phyloP scores from a whole-genome alignment of 2,888 invertebrate genomes.

The Plutella xylostella region DNA sequence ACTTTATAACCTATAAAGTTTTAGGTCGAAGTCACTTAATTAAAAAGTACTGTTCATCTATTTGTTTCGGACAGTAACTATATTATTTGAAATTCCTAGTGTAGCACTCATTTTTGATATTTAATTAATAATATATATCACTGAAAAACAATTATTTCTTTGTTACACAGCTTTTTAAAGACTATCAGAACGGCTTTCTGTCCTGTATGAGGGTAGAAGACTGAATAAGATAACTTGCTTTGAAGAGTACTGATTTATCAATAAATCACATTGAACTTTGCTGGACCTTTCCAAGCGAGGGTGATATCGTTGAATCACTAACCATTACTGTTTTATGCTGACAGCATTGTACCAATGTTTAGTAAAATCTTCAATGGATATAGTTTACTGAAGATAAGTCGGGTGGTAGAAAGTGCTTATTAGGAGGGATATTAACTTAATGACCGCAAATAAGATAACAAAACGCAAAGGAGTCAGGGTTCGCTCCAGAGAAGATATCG shows the following conservation, averaged over 20 bases:
- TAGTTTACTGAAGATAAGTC: neutral
- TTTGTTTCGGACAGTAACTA: no score
- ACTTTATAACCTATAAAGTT: neutral
- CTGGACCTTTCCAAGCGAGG: neutral
- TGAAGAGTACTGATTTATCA: conserved; percentile 24
- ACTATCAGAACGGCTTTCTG: conserved; percentile 1
- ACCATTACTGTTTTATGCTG: neutral
- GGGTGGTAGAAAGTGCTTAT: neutral
- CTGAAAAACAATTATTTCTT: neutral
- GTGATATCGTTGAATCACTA: neutral
- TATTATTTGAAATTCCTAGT: no score
- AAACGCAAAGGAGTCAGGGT: conserved; percentile 14
- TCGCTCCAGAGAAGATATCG: neutral
- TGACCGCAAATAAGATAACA: conserved; percentile 35
- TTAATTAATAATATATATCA: no score
- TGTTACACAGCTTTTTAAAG: no score
- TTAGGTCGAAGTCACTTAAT: no score
- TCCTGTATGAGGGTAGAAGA: conserved; percentile 30
- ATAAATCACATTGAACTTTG: conserved; percentile 2
- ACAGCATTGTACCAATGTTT: neutral
- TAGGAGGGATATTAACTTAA: conserved; percentile 25
- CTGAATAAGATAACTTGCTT: conserved; percentile 31
- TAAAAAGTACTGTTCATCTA: neutral
- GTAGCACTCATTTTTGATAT: no score
- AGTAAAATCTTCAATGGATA: neutral